Evolutionary conservation across 2,888 invertebrate genomes (phyloP).

Genomic region (Pilophorus perplexus): DNA sequence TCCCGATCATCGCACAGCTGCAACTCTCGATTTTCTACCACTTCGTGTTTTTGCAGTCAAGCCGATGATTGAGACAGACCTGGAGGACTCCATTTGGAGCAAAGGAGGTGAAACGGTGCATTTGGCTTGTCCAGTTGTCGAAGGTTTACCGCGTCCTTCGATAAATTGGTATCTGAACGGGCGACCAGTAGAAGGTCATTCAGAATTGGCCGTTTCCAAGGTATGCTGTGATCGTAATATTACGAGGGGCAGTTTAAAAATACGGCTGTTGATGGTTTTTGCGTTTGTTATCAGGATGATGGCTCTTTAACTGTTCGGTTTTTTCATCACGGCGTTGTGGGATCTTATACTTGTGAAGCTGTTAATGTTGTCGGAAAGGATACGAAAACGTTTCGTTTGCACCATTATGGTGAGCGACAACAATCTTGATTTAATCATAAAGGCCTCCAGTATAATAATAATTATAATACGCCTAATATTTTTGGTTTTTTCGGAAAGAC

Average conservation of each 20-base stretch:
- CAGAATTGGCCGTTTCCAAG: conserved; percentile 1
- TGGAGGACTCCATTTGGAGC: conserved; percentile 19
- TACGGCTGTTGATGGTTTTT: too few relatives aligned
- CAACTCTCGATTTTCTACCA: too few relatives aligned
- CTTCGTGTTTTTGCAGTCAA: conserved; percentile 22
- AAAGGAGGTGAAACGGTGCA: conserved; percentile 43
- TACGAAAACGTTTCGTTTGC: background rate
- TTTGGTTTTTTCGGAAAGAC: too few relatives aligned
- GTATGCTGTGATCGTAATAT: too few relatives aligned
- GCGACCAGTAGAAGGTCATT: background rate
- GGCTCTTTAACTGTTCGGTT: conserved; percentile 15
- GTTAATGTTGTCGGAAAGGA: conserved; percentile 6
- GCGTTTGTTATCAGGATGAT: conserved; percentile 4
- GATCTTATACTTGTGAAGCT: conserved; percentile 4
- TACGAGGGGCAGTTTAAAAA: too few relatives aligned
- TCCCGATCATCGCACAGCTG: too few relatives aligned
- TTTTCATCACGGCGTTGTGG: background rate
- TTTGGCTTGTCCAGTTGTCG: conserved; percentile 45
- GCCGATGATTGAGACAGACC: conserved; percentile 35
- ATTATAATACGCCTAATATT: too few relatives aligned
- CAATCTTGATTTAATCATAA: too few relatives aligned
- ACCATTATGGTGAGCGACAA: conserved; percentile 17
- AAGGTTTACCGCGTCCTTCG: conserved; percentile 52
- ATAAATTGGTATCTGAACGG: conserved; percentile 51
- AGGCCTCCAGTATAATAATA: too few relatives aligned